These are phyloP conservation scores for Anagyrus pseudococci DNA, from an alignment of 2,888 invertebrate species.

Conservation along the genomic window DNA sequence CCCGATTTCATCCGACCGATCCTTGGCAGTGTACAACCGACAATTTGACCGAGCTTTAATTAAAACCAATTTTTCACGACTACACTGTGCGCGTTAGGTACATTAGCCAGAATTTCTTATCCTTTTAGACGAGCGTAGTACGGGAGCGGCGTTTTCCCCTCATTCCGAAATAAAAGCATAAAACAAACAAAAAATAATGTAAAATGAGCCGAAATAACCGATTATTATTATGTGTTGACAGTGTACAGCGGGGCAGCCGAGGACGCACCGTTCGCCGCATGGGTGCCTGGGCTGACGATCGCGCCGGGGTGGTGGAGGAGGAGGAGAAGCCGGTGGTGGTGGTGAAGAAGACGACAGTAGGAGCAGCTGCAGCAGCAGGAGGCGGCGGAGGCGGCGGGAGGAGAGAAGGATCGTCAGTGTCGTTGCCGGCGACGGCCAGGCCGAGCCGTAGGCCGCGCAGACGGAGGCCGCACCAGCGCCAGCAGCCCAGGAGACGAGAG, in stretches of 20 bases:
- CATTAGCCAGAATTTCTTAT: too few relatives aligned
- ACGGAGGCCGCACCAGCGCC: neutral
- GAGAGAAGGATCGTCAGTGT: conserved; percentile 40
- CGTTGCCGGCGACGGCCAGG: neutral
- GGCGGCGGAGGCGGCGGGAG: conserved; percentile 35
- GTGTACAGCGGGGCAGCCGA: conserved; percentile 53
- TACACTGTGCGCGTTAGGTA: too few relatives aligned
- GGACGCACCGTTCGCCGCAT: conserved; percentile 59
- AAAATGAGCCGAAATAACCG: too few relatives aligned
- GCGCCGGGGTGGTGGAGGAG: conserved; percentile 51
- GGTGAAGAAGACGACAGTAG: conserved; percentile 11
- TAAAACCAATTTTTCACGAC: too few relatives aligned
- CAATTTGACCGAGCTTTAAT: too few relatives aligned
- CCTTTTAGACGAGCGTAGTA: too few relatives aligned
- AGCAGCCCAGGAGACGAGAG: neutral
- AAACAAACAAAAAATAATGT: too few relatives aligned
- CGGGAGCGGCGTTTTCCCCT: too few relatives aligned
- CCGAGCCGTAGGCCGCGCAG: too few relatives aligned
- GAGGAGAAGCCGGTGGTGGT: conserved; percentile 43
- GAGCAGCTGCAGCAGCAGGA: conserved; percentile 16
- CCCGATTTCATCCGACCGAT: too few relatives aligned
- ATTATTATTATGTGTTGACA: conserved; percentile 34
- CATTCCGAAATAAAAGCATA: too few relatives aligned
- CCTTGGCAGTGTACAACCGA: too few relatives aligned
- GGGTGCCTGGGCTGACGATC: conserved; percentile 61